These are phyloP conservation scores for Chrysogorgia sp. DNA, from an alignment of 92 coral and sea anemone species.

Conservation along the genomic window DNA sequence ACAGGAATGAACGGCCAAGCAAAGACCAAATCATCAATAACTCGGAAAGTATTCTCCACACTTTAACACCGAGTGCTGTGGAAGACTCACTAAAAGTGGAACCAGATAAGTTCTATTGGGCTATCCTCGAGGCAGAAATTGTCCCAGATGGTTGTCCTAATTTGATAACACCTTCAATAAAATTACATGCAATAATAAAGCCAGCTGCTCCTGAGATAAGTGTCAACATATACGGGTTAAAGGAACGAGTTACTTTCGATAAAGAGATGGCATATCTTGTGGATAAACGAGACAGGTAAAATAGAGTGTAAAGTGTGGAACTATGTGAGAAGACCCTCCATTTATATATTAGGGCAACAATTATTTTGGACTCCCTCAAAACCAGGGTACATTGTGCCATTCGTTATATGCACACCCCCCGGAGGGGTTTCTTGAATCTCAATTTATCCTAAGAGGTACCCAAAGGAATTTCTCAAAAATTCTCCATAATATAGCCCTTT, in stretches of 20 bases:
- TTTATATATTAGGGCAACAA: too few relatives aligned
- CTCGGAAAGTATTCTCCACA: slow-evolving; percentile 62
- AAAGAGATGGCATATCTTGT: slow-evolving; percentile 70
- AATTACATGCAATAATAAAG: slow-evolving; percentile 67
- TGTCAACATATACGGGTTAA: slow-evolving; percentile 68
- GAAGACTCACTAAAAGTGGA: slow-evolving; percentile 74
- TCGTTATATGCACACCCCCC: background rate
- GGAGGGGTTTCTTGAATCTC: too few relatives aligned
- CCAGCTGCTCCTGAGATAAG: slow-evolving; percentile 78
- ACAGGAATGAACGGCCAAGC: slow-evolving; percentile 6
- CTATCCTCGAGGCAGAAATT: slow-evolving; percentile 72
- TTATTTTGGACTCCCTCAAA: too few relatives aligned
- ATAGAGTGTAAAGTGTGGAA: background rate
- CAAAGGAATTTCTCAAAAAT: too few relatives aligned
- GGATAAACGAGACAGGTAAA: slow-evolving; percentile 77
- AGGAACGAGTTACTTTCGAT: slow-evolving; percentile 72
- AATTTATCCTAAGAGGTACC: too few relatives aligned
- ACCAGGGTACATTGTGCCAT: background rate
- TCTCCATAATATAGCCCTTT: too few relatives aligned
- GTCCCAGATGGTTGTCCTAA: slow-evolving; percentile 69
- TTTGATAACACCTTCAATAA: slow-evolving; percentile 73
- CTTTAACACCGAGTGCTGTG: slow-evolving; percentile 57
- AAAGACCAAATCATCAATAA: slow-evolving; percentile 48
- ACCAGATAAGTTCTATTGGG: slow-evolving; percentile 78
- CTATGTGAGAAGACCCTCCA: slow-evolving; percentile 1